Conservation (phyloP, 2,888 invertebrate genomes). For the Cylindroiulus punctatus region DNA sequence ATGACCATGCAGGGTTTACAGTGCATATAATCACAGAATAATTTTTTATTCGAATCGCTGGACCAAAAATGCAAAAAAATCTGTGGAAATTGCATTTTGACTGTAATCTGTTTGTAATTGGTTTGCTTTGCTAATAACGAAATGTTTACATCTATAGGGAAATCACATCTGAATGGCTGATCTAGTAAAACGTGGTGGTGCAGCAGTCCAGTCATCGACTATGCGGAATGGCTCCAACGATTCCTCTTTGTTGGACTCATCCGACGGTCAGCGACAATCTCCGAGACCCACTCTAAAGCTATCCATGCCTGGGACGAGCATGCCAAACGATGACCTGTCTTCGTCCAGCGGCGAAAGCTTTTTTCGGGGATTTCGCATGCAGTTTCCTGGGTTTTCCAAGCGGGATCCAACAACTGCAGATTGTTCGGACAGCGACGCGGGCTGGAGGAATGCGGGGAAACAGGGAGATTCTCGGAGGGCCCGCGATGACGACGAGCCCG, state of each 20-base stretch:
- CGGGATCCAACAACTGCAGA: neutral
- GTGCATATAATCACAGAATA: no score
- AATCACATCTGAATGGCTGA: neutral
- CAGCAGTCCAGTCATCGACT: neutral
- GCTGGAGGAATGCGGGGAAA: neutral
- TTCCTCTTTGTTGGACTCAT: neutral
- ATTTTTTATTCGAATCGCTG: no score
- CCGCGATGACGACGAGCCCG: neutral
- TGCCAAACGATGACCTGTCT: neutral
- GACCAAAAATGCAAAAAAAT: no score
- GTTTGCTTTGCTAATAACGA: no score
- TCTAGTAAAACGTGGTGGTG: neutral
- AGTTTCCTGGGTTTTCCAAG: neutral
- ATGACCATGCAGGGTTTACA: no score
- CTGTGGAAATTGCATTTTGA: no score
- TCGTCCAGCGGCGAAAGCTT: slow-evolving; percentile 2
- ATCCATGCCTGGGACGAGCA: neutral
- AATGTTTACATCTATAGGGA: neutral
- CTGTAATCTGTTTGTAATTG: no score
- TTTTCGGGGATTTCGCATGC: neutral
- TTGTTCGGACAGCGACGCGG: neutral
- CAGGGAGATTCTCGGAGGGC: neutral
- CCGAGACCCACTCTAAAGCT: neutral
- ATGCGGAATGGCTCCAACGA: neutral
- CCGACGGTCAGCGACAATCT: neutral